Evolutionary conservation across 2,888 invertebrate species (phyloP).

Genomic region (Meiosimyza decipiens): DNA sequence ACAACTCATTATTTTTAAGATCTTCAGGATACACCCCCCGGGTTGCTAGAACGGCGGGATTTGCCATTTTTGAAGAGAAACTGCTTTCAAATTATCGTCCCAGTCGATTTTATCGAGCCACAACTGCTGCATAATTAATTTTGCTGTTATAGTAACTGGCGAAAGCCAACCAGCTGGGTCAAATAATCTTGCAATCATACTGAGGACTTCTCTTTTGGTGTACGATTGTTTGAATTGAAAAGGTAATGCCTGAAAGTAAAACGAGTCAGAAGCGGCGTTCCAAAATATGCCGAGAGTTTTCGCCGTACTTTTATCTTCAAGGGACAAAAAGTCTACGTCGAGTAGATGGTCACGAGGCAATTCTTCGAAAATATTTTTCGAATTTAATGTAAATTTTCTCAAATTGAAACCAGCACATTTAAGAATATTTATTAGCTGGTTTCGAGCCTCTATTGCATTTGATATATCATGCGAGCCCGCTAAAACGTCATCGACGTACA

Average conservation of each 20-base stretch:
- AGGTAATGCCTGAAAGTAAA: background rate
- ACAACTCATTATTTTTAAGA: no score
- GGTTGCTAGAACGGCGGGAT: no score
- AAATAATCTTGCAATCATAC: constrained; percentile 8
- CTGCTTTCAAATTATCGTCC: background rate
- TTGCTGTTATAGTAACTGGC: constrained; percentile 20
- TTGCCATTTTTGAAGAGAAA: background rate
- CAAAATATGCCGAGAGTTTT: constrained; percentile 29
- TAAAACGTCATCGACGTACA: background rate
- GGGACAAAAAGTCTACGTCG: background rate
- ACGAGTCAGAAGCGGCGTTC: constrained; percentile 30
- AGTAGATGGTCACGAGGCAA: background rate
- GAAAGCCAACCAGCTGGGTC: constrained; percentile 33
- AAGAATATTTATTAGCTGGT: background rate
- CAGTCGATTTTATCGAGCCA: background rate
- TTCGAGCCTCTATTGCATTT: no score
- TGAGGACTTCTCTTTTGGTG: no score
- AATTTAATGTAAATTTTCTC: background rate
- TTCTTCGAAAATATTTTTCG: background rate
- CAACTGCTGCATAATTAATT: background rate
- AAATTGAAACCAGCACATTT: constrained; percentile 11
- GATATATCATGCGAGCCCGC: no score
- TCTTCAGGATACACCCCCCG: no score
- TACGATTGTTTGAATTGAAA: background rate
- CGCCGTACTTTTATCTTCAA: background rate